Conservation (phyloP, 2,797 vertebrate species). For the Steatocranus sp. region DNA sequence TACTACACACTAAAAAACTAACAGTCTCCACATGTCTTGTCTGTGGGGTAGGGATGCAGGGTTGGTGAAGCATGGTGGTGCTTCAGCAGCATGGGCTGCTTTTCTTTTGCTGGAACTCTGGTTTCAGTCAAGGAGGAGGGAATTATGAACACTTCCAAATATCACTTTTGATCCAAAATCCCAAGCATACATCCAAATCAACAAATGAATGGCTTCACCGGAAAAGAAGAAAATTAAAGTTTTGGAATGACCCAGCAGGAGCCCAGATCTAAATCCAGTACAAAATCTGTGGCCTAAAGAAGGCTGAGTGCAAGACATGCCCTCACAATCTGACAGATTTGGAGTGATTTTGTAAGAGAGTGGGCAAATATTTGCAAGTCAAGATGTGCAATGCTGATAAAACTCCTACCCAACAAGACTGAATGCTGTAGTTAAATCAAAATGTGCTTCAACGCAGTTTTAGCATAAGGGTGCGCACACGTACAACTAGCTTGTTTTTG, state of each 20-base stretch:
- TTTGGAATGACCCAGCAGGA: background rate
- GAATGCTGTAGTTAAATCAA: background rate
- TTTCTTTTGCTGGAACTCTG: background rate
- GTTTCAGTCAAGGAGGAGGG: background rate
- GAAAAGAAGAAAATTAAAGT: background rate
- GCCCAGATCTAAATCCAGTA: background rate
- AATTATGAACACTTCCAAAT: background rate
- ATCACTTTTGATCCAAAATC: fast-evolving
- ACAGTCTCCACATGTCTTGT: background rate
- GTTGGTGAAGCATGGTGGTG: background rate
- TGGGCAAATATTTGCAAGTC: background rate
- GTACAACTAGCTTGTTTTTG: background rate
- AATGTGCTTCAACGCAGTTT: background rate
- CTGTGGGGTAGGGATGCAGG: background rate
- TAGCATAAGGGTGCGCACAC: background rate
- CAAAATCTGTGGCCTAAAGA: background rate
- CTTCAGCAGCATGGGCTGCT: background rate
- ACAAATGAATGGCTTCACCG: background rate
- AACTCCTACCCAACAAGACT: fast-evolving
- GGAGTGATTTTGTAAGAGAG: background rate
- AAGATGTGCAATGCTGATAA: background rate
- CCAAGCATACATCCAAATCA: background rate
- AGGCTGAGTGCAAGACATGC: background rate
- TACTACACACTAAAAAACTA: background rate
- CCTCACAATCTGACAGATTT: background rate